Evolutionary conservation across 2,888 invertebrate species (phyloP), one percentile per base, ranked within the genome.

Genomic region (Lamellibrachia satsuma): DNA sequence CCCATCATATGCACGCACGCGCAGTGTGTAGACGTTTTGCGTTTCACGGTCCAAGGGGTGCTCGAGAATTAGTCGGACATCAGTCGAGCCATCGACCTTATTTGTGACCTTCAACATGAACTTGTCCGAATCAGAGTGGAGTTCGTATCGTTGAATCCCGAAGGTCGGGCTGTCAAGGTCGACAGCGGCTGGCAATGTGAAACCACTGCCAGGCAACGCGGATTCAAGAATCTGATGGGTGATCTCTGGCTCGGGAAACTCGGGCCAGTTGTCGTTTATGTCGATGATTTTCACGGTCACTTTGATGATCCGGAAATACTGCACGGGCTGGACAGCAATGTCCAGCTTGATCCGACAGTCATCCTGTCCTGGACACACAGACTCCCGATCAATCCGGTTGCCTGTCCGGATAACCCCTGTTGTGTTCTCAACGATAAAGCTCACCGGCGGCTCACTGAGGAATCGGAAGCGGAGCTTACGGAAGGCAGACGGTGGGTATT

Each of bases 251-350:
- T 93, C 93, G 11, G 93, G 90, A 92, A 94, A 94, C 60, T 91
- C 60, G 9, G 94, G 94, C 51, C 91, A 52, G 92, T 94, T 94
- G 92, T 94, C 94, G 91, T 94, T 94, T 60, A 93, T 92, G 57
- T 94, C 94, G 4, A 93, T 52, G 52, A 94, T 93, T 15, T 93
- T 92, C 52, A 94, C 92, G 60, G 52, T 93, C 7, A 94, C 93
- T 91, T 94, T 93, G 22, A 94, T 93, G 91, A 94, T 93, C n/a
- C 92, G 90, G 90, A 93, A 93, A 90, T 93, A 92, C 90, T 92
- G 92, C 39, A 91, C 90, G 7, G 94, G 94, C 52, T 92, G 92
- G 7, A 94, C 91, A 8, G 94, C 93, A 11, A 94, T 92, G 91
- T 94, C 94, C 1, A 94, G 90, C 22, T 92, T 55, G 52, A 94